Evolutionary conservation across 2,888 invertebrate genomes (phyloP).

Genomic region (Sphecodes monilicornis): DNA sequence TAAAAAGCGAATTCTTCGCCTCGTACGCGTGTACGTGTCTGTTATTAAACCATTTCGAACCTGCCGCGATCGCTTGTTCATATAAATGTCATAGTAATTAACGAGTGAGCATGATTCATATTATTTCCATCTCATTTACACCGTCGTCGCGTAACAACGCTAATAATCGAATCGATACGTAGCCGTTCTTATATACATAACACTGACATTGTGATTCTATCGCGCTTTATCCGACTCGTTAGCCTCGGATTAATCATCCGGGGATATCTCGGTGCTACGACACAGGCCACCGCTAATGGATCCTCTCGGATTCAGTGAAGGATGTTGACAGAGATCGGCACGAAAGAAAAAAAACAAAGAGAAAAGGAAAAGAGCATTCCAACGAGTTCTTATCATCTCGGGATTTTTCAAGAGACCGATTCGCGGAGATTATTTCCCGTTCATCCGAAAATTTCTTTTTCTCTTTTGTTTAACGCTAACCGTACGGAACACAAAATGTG

Average conservation of each 20-base stretch:
- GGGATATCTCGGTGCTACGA: not conserved
- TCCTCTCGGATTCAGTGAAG: not conserved
- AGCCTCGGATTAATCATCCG: conserved; percentile 29
- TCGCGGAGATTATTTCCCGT: conserved; percentile 32
- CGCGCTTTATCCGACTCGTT: conserved; percentile 17
- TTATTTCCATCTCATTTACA: conserved; percentile 9
- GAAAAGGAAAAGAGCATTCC: not conserved
- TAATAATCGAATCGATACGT: conserved; percentile 35
- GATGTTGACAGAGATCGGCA: not conserved
- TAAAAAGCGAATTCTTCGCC: not conserved
- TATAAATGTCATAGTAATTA: conserved; percentile 18
- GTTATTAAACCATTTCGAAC: not conserved
- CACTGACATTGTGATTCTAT: not conserved
- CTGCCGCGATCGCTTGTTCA: not conserved
- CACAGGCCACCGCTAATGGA: not conserved
- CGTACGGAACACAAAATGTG: too few species aligned
- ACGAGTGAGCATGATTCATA: not conserved
- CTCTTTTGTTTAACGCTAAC: not conserved
- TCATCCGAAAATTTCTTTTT: not conserved
- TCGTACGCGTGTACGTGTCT: not conserved
- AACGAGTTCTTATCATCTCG: not conserved
- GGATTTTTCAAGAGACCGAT: not conserved
- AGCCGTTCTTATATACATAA: conserved; percentile 8
- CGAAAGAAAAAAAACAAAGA: not conserved
- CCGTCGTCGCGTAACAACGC: not conserved